phyloP scores from a whole-genome alignment of 2,888 invertebrate genomes.

The Cryptus armator region DNA sequence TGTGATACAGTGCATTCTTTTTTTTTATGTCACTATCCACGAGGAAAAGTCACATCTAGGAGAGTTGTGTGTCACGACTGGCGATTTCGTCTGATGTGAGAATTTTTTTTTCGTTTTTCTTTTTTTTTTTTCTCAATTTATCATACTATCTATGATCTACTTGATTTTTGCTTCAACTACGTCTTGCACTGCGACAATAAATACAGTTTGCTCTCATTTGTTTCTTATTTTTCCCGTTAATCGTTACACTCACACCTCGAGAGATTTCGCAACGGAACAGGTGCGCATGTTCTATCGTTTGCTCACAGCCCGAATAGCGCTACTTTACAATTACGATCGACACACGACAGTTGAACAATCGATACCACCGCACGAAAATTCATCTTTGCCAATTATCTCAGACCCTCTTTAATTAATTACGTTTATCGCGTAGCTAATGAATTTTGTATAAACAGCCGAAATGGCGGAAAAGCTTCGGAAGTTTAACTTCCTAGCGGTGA shows the following conservation, averaged over 20 bases:
- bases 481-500: slow-evolving; percentile 70
- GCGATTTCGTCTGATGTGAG: slow-evolving; percentile 46
- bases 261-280: slow-evolving; percentile 11
- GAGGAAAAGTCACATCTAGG: slow-evolving; percentile 80
- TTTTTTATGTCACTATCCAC: slow-evolving; percentile 79
- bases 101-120: neutral
- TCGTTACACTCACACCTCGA: slow-evolving; percentile 12
- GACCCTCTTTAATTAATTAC: slow-evolving; percentile 17
- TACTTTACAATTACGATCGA: slow-evolving; percentile 58
- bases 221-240: slow-evolving; percentile 9
- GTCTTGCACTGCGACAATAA: slow-evolving; percentile 61
- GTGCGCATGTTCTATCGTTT: slow-evolving; percentile 55
- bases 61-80: slow-evolving; percentile 65
- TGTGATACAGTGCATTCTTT: slow-evolving; percentile 81
- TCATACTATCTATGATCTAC: slow-evolving; percentile 44
- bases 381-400: slow-evolving; percentile 47
- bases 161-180: slow-evolving; percentile 43
- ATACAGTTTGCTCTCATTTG: slow-evolving; percentile 59
- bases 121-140: slow-evolving; percentile 20
- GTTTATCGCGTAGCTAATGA: slow-evolving; percentile 53
- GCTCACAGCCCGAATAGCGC: slow-evolving; percentile 72
- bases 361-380: slow-evolving; percentile 33
- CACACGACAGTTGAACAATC: slow-evolving; percentile 52
- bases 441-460: slow-evolving; percentile 70
- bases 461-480: slow-evolving; percentile 60